Conservation (phyloP, 2,113 vertebrate genomes). For the Tinamus guttatus region DNA sequence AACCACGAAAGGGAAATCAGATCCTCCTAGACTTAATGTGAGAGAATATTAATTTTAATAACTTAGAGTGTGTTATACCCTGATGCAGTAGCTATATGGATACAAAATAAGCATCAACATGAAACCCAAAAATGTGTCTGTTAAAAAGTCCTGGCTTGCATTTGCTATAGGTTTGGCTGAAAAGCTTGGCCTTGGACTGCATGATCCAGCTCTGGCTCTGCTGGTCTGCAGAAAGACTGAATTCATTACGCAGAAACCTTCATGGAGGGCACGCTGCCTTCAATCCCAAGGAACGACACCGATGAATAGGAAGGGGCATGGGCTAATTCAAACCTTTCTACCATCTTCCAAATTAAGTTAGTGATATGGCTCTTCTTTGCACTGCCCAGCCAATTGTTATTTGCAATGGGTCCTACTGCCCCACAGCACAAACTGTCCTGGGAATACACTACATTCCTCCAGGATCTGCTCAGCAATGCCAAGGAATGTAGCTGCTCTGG, state of each 20-base stretch:
- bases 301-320: neutral
- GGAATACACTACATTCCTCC: slow-evolving; percentile 58
- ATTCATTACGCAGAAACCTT: slow-evolving; percentile 25
- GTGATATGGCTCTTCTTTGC: slow-evolving; percentile 42
- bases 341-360: slow-evolving; percentile 61
- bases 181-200: slow-evolving; percentile 16
- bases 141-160: slow-evolving; percentile 26
- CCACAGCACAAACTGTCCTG: neutral
- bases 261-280: neutral
- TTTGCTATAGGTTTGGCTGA: neutral
- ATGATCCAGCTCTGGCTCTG: neutral
- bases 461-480: slow-evolving; percentile 46
- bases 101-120: neutral
- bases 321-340: slow-evolving; percentile 64
- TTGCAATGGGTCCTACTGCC: slow-evolving; percentile 41
- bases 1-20: slow-evolving; percentile 20
- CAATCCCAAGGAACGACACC: neutral
- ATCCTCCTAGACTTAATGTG: neutral
- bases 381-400: slow-evolving; percentile 51
- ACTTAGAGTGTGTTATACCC: neutral
- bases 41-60: slow-evolving; percentile 50
- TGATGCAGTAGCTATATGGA: neutral
- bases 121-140: slow-evolving; percentile 22
- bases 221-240: neutral
- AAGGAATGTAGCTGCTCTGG: slow-evolving; percentile 66